Evolutionary conservation across 2,888 invertebrate species (phyloP), one percentile per base, ranked within the genome.

Genomic region (Acrocyrtus sp.): DNA sequence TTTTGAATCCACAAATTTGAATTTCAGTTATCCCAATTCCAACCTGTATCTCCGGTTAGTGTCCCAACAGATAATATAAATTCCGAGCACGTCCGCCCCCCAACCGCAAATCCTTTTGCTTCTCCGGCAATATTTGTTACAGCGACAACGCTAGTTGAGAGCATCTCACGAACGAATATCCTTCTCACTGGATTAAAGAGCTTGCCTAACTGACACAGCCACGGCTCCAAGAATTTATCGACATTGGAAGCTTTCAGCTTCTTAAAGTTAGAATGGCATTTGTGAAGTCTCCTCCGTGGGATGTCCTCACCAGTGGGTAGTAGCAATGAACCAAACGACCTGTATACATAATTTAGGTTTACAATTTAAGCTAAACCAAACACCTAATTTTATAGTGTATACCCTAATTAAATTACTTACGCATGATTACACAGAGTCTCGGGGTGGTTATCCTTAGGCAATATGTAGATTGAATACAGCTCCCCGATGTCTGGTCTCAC

Each of bases 401-500:
- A n/a, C n/a, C n/a, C 34, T 34, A 34, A 5, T 12, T 34, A 8
- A 34, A 34, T 12, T n/a, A 34, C 56, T 56, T 41, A 56, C 56
- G 6, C 12, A 19, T 57, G 61, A 61, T 61, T 68, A 5, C 27
- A n/a, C 0, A 68, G 19, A 1, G 1, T 22, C 0, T 27, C 15
- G 0, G 68, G 68, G 34, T 68, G 68, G 21, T 47, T 34, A 1
- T 29, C 12, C 22, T 47, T 60, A 1, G 60, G 61, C 3, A 50
- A 41, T 2, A 50, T 19, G 10, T 50, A 54, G 0, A 3, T 53
- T 2, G 26, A 0, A 6, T 8, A 10, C 12, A 39, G 17, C 1
- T 57, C 41, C 2, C 19, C 27, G 0, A 19, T n/a, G 0, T 34
- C 12, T 1, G 19, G 15, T 2, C 29, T 41, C 15, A 21, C 19